Base-by-base conservation (phyloP, 2,797 vertebrate genomes). In the Pantherophis vulpinus region DNA sequence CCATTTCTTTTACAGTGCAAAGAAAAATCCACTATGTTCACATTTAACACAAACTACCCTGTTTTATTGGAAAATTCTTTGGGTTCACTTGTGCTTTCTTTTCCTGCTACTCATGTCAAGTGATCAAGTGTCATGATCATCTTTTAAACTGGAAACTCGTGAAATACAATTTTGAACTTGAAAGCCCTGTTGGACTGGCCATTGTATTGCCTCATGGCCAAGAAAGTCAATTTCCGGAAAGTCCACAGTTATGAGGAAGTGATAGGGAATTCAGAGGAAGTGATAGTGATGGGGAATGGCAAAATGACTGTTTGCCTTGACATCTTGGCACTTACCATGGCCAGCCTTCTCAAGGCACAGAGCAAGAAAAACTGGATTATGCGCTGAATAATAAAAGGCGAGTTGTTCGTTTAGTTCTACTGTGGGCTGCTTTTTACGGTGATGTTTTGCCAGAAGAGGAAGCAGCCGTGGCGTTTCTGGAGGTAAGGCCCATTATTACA, bases 301-400 rank as follows among this genome's bases (percentile, higher is more conserved):
- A n/a, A 29, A 91, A 18, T 11, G n/a, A 93, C 87, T 32, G 9
- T 97, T 95, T 96, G 98, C 98, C 98, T 99, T 99, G 98, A 99
- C 98, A 32, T 94, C 96, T 3, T 6, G 96, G 98, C 97, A 99
- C 98, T 97, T 99, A 99, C 97, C 99, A 99, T 20, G 98, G 99
- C 42, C 98, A 98, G 98, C 98, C 99, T 95, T 99, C 98, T 7
- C 99, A 99, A 97, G 99, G 99, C 96, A 98, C 99, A 1, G 99
- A 99, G 91, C 99, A 99, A 97, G 99, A 99, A 97, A 99, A 98
- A 95, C 97, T 98, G 98, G 99, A 99, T 97, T 99, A 99, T 94
- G 98, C 98, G 25, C 97, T 99, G 32, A 99, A 99, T 97, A 99
- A 98, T 96, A 99, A 99, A 97, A 98, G 98, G 70, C 97, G 99